A percentile compares a stretch with the other conserved stretches of the same genome.
Evolutionary conservation across 2,888 invertebrate genomes (phyloP).

Genomic region (Marasmarcha lunaedactyla): DNA sequence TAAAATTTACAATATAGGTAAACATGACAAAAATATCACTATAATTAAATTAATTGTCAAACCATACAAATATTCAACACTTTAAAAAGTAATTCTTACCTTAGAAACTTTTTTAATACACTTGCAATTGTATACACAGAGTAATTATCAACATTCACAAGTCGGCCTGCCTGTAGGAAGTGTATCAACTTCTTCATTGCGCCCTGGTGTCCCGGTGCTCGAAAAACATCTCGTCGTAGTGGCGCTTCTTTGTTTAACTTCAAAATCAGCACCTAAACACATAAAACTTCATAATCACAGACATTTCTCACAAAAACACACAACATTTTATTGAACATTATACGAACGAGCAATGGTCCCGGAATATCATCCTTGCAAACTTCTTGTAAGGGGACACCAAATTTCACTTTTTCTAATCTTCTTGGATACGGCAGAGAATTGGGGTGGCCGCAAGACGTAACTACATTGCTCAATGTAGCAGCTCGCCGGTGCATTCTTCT

Average conservation of each 20-base stretch:
- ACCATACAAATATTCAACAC: no score
- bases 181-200: slow-evolving; percentile 94
- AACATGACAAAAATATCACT: no score
- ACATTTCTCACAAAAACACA: slow-evolving; percentile 8
- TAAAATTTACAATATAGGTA: no score
- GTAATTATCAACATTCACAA: slow-evolving; percentile 94
- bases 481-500: slow-evolving; percentile 92
- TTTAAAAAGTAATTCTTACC: slow-evolving; percentile 25
- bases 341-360: slow-evolving; percentile 87
- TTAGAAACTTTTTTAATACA: slow-evolving; percentile 96
- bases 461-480: slow-evolving; percentile 90
- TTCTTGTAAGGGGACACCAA: slow-evolving; percentile 91
- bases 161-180: slow-evolving; percentile 88
- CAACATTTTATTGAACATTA: slow-evolving; percentile 10
- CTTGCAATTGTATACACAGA: slow-evolving; percentile 98
- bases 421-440: slow-evolving; percentile 83
- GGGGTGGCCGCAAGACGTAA: slow-evolving; percentile 91
- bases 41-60: no score
- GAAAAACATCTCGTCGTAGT: slow-evolving; percentile 91
- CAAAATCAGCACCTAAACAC: slow-evolving; percentile 82
- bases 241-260: slow-evolving; percentile 96
- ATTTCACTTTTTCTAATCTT: slow-evolving; percentile 92
- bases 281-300: slow-evolving; percentile 21
- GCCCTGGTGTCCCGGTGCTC: slow-evolving; percentile 95
- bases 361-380: slow-evolving; percentile 97